Evolutionary conservation across 2,113 vertebrate genomes (phyloP), one percentile per base, ranked within the genome.

Genomic region (Chaetodon auriga): DNA sequence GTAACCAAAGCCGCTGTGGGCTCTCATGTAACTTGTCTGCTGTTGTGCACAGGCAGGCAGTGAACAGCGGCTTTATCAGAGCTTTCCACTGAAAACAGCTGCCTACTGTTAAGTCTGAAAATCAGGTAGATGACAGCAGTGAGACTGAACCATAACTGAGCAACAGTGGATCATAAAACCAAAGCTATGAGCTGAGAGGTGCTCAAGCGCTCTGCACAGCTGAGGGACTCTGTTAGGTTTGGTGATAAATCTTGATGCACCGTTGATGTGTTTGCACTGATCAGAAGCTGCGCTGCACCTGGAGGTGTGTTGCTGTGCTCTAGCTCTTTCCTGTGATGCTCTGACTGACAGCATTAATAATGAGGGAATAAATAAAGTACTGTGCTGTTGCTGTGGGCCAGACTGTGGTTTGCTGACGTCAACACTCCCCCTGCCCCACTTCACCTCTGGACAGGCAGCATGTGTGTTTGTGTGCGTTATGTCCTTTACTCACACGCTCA

Each of bases 321-420:
- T 1, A 1, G 18, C 61, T 45, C 57, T 57, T 21, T 60, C 43
- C 60, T 23, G n/a, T 62, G 46, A 30, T 7, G 25, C 78, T 60
- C 53, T 38, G 66, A 65, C 68, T 60, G 78, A 75, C 70, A 46
- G 64, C 76, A 70, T 86, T 64, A 66, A 71, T 72, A 63, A 78
- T 55, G 5, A 36, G 43, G 35, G 36, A 57, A 68, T 72, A 76
- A 87, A 84, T 73, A 80, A 82, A 72, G 38, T 61, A 46, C 35
- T 36, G 53, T 14, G 43, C 12, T 49, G 61, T 19, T 41, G 61
- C 73, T 85, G 66, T 23, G 58, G 45, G 68, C 64, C 30, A 14
- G 36, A 45, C 35, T 38, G 36, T 23, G 21, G 61, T 71, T 19
- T 68, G 78, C 61, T 85, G 78, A 72, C 35, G 49, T 70, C 69